phyloP scores from a whole-genome alignment of 2,113 vertebrate genomes.

The Mus musculus region DNA sequence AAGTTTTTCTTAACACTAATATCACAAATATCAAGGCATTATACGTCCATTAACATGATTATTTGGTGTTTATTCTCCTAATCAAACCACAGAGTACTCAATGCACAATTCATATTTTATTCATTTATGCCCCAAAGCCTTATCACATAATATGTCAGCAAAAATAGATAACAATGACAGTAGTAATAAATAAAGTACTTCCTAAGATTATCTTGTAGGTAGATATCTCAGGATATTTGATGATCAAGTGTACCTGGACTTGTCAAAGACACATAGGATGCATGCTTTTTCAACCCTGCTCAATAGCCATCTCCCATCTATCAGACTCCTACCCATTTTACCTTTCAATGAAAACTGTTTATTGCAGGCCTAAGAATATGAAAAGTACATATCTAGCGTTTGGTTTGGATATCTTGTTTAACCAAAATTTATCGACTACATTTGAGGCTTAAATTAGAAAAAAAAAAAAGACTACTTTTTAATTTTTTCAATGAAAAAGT shows the following conservation, averaged over 20 bases:
- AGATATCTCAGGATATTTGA: not conserved
- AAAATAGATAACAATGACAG: slow-evolving; percentile 28
- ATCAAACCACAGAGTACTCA: slow-evolving; percentile 33
- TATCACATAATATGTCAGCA: slow-evolving; percentile 27
- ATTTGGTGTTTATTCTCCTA: not conserved
- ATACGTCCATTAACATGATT: slow-evolving; percentile 30
- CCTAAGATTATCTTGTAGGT: not conserved
- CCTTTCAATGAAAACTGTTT: not conserved
- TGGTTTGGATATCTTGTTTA: slow-evolving; percentile 33
- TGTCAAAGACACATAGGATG: not conserved
- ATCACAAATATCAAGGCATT: slow-evolving; percentile 22
- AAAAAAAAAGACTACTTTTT: not conserved
- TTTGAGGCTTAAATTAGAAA: not conserved
- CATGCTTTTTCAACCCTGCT: not conserved
- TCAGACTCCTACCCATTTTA: not conserved
- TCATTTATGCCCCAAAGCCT: slow-evolving; percentile 44
- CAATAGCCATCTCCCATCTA: not conserved
- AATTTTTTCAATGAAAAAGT: not conserved
- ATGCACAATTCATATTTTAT: slow-evolving; percentile 61
- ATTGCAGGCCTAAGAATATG: not conserved
- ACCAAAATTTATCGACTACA: not conserved
- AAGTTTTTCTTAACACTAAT: slow-evolving; percentile 18
- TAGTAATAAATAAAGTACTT: not conserved
- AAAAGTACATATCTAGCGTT: not conserved
- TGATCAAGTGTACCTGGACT: not conserved